These are phyloP conservation scores for Phyllotreta cruciferae DNA, from an alignment of 2,888 invertebrate genomes.

Conservation along the genomic window DNA sequence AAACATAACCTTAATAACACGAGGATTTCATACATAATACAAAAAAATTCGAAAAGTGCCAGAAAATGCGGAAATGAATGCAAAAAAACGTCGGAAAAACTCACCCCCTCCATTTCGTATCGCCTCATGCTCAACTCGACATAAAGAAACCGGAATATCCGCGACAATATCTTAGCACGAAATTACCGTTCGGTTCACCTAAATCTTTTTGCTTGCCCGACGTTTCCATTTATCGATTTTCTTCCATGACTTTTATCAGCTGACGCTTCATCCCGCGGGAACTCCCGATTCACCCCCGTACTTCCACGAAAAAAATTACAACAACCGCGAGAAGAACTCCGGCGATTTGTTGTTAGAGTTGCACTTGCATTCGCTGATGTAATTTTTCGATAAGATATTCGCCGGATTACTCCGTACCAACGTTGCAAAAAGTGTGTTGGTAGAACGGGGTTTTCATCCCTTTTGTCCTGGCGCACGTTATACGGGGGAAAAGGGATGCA, in stretches of 20 bases:
- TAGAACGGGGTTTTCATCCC: too few species aligned
- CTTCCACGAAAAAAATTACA: conserved; percentile 1
- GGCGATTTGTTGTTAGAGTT: too few species aligned
- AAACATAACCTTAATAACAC: conserved; percentile 13
- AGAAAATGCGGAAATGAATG: not conserved
- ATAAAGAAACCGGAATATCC: conserved; percentile 1
- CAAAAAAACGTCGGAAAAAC: not conserved
- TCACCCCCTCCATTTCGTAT: conserved; percentile 8
- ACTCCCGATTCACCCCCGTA: not conserved
- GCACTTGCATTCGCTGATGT: too few species aligned
- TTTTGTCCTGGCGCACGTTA: too few species aligned
- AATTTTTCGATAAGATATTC: too few species aligned
- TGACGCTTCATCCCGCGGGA: not conserved
- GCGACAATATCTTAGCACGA: not conserved
- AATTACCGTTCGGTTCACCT: conserved; percentile 8
- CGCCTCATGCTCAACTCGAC: not conserved
- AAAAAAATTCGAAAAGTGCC: not conserved
- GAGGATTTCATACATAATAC: not conserved
- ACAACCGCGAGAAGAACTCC: not conserved
- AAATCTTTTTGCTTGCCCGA: conserved; percentile 9
- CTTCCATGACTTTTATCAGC: conserved; percentile 10
- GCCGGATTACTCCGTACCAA: too few species aligned
- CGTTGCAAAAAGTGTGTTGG: too few species aligned
- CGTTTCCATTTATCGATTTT: conserved; percentile 5
- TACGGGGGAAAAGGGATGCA: too few species aligned